Base-by-base conservation (phyloP, 2,797 vertebrate species). In the Lithobates sylvaticus region DNA sequence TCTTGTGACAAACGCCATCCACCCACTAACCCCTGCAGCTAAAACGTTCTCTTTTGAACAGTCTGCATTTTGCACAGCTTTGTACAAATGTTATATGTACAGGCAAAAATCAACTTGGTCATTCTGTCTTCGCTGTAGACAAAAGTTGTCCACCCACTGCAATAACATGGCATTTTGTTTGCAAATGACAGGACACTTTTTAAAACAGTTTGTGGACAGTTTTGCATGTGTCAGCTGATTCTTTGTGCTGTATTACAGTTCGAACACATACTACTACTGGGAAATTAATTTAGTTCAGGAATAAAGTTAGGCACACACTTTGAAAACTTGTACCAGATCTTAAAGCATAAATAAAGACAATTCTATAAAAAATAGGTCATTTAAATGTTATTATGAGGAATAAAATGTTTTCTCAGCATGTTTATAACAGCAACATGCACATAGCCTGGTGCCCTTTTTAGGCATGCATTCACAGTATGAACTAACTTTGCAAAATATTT, bases 1-100 rank as follows among this genome's bases (percentile, higher is more conserved):
- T 65, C n/a, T 29, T 12, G 65, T 67, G 65, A 29, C 65, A 67
- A 29, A 67, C 10, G 65, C 3, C 65, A 67, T 67, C 65, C 65
- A 67, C 65, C 65, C 65, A 67, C 65, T 29, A 67, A 29, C 65
- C 65, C 65, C 65, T 67, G 27, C 65, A 26, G 27, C 65, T 67
- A 67, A 67, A 29, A 26, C 1, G 29, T 13, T 6, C 21, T 29
- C 65, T 29, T 29, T 12, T 29, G 3, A 29, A 29, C 65, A 61
- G 21, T 61, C 6, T 1, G 54, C 54, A 61, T 61, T 61, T 26
- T 65, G 58, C 61, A 9, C 61, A 65, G n/a, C 50, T 61, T 18
- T 61, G 54, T 67, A 67, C 65, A 67, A 67, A 67, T 26, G 26
- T 67, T 67, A 5, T 29, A n/a, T 27, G 8, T 65, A 23, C 54